Evolutionary conservation across 2,113 vertebrate species (phyloP), one percentile per base, ranked within the genome.

Genomic region (Larimichthys polyactis): DNA sequence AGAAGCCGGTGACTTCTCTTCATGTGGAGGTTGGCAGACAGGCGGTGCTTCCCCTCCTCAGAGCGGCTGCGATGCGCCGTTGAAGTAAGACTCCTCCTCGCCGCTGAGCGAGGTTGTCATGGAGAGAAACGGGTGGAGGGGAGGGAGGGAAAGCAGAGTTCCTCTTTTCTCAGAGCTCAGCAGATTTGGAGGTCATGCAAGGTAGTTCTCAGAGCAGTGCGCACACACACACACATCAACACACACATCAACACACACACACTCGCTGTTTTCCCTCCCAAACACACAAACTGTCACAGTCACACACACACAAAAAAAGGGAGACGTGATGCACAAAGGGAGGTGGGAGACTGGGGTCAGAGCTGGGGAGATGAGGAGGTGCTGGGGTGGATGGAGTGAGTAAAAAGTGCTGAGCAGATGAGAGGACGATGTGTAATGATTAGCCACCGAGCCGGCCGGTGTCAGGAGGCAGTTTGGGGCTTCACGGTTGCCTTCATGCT

Each of bases 151-250:
- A 3, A 49, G 57, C 54, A 64, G 46, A 77, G 83, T 73, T 84
- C 20, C 60, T 71, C 71, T 40, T 91, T 90, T 87, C 59, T 81
- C 52, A 74, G 66, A 51, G 81, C 87, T 90, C 91, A 94, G 90
- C 90, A 92, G 76, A 91, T 92, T 90, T 90, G 60, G 87, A 91
- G 91, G 90, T 83, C 85, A 69, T 15, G 78, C 76, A 65, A 87
- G 86, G 90, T 66, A 72, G 84, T 71, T 85, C 74, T 84, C 62
- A 32, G 78, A 79, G 83, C 79, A 52, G 73, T 68, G 46, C 58
- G 46, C 58, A 71, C 46, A 71, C 58, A 11, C 2, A 68, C 49
- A 55, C 27, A 27, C 27, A 27, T 52, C 65, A 27, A 40, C 72
- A 82, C 43, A 32, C 67, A 17, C 66, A n/a, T n/a, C n/a, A n/a